Conservation (phyloP, 1,140 invertebrate species). For the Radopholus similis region DNA sequence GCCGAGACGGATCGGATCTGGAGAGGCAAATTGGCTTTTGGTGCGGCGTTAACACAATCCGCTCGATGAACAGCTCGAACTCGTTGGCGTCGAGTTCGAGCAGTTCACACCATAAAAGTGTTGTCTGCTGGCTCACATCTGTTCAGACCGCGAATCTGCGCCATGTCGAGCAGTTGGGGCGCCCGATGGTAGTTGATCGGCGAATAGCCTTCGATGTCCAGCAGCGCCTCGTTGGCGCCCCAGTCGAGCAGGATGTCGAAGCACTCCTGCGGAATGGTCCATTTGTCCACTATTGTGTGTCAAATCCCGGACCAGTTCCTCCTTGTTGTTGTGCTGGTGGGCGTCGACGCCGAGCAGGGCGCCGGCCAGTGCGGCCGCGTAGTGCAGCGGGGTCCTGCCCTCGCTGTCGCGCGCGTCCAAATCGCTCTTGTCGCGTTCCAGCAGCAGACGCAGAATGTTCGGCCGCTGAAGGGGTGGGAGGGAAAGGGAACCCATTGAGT, state of each 20-base stretch:
- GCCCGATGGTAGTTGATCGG: constrained; percentile 33
- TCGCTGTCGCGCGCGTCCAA: constrained; percentile 62
- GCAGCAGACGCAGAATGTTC: constrained; percentile 32
- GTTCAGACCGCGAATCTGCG: constrained; percentile 48
- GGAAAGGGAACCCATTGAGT: not conserved
- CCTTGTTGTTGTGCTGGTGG: not conserved
- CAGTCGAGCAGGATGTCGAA: constrained; percentile 47
- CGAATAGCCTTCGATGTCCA: constrained; percentile 47
- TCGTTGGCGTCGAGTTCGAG: not conserved
- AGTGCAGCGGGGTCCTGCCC: constrained; percentile 82
- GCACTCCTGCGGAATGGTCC: too few relatives aligned
- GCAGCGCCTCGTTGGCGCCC: constrained; percentile 45
- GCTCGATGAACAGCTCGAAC: too few relatives aligned
- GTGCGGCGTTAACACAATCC: too few relatives aligned
- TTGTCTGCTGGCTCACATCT: constrained; percentile 29
- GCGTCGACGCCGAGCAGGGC: not conserved
- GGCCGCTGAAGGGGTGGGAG: constrained; percentile 22
- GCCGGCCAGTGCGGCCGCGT: constrained; percentile 71
- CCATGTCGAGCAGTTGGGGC: constrained; percentile 45
- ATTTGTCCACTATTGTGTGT: too few relatives aligned
- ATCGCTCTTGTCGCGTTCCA: constrained; percentile 16
- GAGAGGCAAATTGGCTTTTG: not conserved
- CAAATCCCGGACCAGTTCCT: too few relatives aligned
- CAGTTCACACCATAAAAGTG: not conserved
- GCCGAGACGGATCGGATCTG: constrained; percentile 31